These are phyloP conservation scores for Rousettus madagascariensis DNA, from an alignment of 2,797 vertebrate species.

Conservation along the genomic window DNA sequence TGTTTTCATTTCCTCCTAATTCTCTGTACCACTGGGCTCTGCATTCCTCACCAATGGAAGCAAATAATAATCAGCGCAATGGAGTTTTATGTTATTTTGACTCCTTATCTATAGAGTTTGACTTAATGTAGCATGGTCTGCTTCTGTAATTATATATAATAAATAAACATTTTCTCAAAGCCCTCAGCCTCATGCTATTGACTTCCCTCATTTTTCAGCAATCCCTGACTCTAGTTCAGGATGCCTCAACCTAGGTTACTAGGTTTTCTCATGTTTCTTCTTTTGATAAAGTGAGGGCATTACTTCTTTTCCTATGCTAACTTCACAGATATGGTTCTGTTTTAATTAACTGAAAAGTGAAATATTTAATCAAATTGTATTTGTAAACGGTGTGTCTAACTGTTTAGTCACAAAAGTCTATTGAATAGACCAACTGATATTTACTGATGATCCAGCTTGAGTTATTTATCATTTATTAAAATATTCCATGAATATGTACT, in stretches of 20 bases:
- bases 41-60: neutral
- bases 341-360: neutral
- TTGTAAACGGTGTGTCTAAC: neutral
- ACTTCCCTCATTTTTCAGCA: neutral
- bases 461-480: conserved; percentile 9
- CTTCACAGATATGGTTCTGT: neutral
- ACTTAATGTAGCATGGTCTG: neutral
- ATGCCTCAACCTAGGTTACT: neutral
- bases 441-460: neutral
- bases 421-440: neutral
- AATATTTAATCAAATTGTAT: neutral
- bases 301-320: neutral
- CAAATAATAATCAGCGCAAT: neutral
- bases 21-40: neutral
- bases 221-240: neutral
- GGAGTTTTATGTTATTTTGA: neutral
- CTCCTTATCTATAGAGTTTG: neutral
- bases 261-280: neutral
- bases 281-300: neutral
- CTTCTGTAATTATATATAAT: neutral
- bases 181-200: neutral
- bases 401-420: neutral
- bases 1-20: neutral
- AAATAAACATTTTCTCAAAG: conserved; percentile 18
- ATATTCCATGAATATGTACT: neutral